phyloP scores from a whole-genome alignment of 2,888 invertebrate species.

The Limnephilus lunatus region DNA sequence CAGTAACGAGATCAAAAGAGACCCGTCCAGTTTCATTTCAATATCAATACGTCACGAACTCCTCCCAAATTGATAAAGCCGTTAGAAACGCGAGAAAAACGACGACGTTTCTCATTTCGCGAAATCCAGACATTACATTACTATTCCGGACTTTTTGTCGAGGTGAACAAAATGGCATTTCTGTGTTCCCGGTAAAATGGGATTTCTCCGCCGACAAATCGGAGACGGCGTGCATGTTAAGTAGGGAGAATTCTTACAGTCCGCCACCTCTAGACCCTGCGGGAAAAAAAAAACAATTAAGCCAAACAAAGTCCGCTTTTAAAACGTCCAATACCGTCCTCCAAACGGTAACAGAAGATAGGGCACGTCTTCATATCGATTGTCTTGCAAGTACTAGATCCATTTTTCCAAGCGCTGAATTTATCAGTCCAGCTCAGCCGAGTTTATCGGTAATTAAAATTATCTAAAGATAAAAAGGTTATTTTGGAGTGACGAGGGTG shows the following conservation, averaged over 20 bases:
- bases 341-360: constrained; percentile 29
- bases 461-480: neutral
- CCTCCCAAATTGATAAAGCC: constrained; percentile 20
- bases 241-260: constrained; percentile 47
- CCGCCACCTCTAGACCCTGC: neutral
- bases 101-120: constrained; percentile 18
- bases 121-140: constrained; percentile 36
- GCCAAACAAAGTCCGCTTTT: constrained; percentile 33
- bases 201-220: constrained; percentile 47
- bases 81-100: constrained; percentile 5
- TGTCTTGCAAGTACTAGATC: neutral
- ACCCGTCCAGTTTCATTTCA: neutral
- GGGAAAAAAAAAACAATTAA: constrained; percentile 36
- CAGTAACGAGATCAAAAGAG: neutral
- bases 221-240: constrained; percentile 59
- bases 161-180: constrained; percentile 13
- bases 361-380: constrained; percentile 45
- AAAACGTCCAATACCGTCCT: constrained; percentile 13
- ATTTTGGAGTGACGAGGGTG: neutral
- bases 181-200: neutral
- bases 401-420: neutral
- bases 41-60: neutral
- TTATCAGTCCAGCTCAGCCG: neutral
- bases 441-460: constrained; percentile 2
- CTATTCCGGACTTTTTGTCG: constrained; percentile 33